These are phyloP conservation scores for Platypus cylindrus DNA, from an alignment of 2,888 invertebrate species.

Conservation along the genomic window DNA sequence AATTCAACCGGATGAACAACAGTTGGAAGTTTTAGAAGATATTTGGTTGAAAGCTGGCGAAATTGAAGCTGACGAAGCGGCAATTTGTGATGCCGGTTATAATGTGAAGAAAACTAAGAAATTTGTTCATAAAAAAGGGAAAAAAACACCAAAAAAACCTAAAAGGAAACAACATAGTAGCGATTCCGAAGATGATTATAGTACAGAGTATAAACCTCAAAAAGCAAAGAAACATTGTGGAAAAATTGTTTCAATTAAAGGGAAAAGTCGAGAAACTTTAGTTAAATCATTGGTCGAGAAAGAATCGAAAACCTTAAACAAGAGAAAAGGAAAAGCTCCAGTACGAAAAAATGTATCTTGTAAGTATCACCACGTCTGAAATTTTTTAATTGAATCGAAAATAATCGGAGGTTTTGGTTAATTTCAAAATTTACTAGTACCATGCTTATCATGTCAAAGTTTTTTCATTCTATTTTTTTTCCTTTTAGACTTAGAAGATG, in stretches of 20 bases:
- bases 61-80: slow-evolving; percentile 46
- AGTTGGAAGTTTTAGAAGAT: slow-evolving; percentile 61
- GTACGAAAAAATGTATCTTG: too few relatives aligned
- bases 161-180: slow-evolving; percentile 11
- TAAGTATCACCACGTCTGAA: too few relatives aligned
- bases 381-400: too few relatives aligned
- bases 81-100: slow-evolving; percentile 42
- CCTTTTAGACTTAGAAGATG: too few relatives aligned
- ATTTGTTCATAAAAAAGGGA: slow-evolving; percentile 24
- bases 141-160: slow-evolving; percentile 11
- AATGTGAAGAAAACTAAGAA: slow-evolving; percentile 37
- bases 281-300: slow-evolving; percentile 25
- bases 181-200: slow-evolving; percentile 8
- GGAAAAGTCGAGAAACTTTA: slow-evolving; percentile 19
- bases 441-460: too few relatives aligned
- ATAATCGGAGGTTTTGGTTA: too few relatives aligned
- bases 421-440: too few relatives aligned
- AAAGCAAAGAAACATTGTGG: slow-evolving; percentile 25
- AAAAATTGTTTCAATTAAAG: slow-evolving; percentile 28
- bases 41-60: slow-evolving; percentile 72
- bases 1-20: slow-evolving; percentile 53
- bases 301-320: slow-evolving; percentile 23
- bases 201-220: slow-evolving; percentile 4
- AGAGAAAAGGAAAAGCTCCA: too few relatives aligned
- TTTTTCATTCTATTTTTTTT: too few relatives aligned